Evolutionary conservation across 2,113 vertebrate species (phyloP), one percentile per base, ranked within the genome.

Genomic region (Notothenia coriiceps): DNA sequence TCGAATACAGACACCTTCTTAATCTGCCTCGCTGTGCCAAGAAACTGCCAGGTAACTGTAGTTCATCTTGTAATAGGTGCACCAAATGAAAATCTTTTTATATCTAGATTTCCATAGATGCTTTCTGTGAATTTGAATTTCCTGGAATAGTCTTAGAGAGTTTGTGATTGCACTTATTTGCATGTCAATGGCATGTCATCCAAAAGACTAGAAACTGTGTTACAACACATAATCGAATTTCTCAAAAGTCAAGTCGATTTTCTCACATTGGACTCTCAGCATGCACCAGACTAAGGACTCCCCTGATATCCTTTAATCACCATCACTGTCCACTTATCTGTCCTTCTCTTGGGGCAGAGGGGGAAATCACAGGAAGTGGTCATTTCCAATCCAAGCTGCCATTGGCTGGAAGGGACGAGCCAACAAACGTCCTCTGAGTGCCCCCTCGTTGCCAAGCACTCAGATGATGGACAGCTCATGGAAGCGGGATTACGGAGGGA

Each of bases 381-480:
- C 63, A 84, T 63, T 49, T 65, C 18, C 22, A 6, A 60, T 40
- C 73, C 33, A 0, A 10, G 63, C 77, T 77, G 69, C 75, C 67
- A 91, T 83, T 91, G 89, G 89, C 33, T 56, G 43, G 43, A 68
- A 75, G 66, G 65, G 55, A 73, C 13, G 9, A 74, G 61, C 57
- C 80, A 84, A 85, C 50, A 55, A 77, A 79, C 65, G 71, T 50
- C 61, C 70, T 81, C 74, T 50, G 25, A 73, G 49, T 76, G 74
- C 59, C 60, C 70, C 52, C 50, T 17, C 63, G 84, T 85, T 86
- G 84, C 88, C 86, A 77, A 67, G 90, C 83, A 76, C 61, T 83
- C 71, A 74, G 79, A 86, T 89, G 91, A 92, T 73, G 69, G 90
- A 86, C 80, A 73, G 89, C 68, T 82, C 77, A 59, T 70, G 79